Evolutionary conservation across 2,797 vertebrate species (phyloP).

Genomic region (Sitta carolinensis): DNA sequence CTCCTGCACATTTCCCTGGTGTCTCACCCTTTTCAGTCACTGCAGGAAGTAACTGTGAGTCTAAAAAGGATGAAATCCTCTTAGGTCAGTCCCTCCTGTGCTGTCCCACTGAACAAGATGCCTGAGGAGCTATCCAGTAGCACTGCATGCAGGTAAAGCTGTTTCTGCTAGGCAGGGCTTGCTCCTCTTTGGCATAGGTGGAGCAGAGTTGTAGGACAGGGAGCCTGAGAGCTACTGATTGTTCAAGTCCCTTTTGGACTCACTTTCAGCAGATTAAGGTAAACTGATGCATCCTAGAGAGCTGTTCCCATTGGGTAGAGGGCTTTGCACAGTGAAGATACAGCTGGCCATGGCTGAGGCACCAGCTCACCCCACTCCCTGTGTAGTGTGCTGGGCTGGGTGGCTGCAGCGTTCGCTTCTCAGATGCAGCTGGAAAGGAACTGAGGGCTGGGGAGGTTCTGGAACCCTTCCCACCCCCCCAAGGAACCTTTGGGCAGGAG

Average conservation of each 20-base stretch:
- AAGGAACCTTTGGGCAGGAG: neutral
- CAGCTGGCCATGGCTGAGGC: neutral
- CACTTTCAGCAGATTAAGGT: neutral
- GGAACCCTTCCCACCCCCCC: neutral
- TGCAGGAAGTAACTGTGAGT: neutral
- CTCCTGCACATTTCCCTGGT: neutral
- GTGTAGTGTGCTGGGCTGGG: neutral
- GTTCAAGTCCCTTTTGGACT: neutral
- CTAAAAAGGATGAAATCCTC: neutral
- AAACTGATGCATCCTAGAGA: neutral
- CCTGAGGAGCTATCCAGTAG: neutral
- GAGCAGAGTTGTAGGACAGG: neutral
- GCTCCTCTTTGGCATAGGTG: neutral
- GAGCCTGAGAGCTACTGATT: neutral
- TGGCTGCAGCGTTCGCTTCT: neutral
- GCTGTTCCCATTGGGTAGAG: neutral
- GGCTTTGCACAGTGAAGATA: neutral
- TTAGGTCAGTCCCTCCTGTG: neutral
- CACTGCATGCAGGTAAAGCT: neutral
- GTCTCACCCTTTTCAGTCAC: neutral
- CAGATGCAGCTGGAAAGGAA: neutral
- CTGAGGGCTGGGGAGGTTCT: neutral
- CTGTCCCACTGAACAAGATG: neutral
- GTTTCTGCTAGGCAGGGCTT: neutral
- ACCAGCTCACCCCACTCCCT: neutral